phyloP scores from a whole-genome alignment of 2,888 invertebrate species.

The Meghimatium bilineatum region DNA sequence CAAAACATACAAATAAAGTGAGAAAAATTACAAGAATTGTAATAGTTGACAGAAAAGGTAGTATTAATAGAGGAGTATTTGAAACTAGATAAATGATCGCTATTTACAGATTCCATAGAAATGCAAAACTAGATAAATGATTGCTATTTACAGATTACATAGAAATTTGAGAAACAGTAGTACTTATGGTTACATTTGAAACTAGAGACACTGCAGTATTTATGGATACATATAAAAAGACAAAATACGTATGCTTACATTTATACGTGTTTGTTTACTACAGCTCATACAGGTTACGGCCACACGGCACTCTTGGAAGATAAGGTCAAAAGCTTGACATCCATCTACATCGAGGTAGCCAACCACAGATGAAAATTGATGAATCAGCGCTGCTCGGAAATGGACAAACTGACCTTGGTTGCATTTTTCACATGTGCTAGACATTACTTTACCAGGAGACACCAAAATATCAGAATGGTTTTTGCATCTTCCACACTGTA shows the following conservation, averaged over 20 bases:
- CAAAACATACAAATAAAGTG: too few relatives aligned
- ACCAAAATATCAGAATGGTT: slow-evolving; percentile 67
- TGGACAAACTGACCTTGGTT: slow-evolving; percentile 64
- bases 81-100: too few relatives aligned
- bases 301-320: slow-evolving; percentile 73
- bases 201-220: background rate
- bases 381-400: slow-evolving; percentile 72
- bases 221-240: background rate
- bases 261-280: slow-evolving; percentile 69
- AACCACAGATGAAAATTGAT: slow-evolving; percentile 71
- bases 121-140: too few relatives aligned
- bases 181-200: too few relatives aligned
- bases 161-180: too few relatives aligned
- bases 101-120: too few relatives aligned
- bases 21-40: too few relatives aligned
- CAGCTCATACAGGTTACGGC: slow-evolving; percentile 75
- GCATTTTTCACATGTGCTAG: slow-evolving; percentile 72
- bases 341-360: slow-evolving; percentile 76
- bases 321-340: slow-evolving; percentile 74
- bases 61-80: too few relatives aligned
- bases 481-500: slow-evolving; percentile 74
- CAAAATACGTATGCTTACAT: slow-evolving; percentile 62
- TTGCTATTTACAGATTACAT: too few relatives aligned
- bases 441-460: slow-evolving; percentile 63
- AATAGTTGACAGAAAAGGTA: too few relatives aligned